phyloP scores from a whole-genome alignment of 2,797 vertebrate species.

The Enteromius viviparus region DNA sequence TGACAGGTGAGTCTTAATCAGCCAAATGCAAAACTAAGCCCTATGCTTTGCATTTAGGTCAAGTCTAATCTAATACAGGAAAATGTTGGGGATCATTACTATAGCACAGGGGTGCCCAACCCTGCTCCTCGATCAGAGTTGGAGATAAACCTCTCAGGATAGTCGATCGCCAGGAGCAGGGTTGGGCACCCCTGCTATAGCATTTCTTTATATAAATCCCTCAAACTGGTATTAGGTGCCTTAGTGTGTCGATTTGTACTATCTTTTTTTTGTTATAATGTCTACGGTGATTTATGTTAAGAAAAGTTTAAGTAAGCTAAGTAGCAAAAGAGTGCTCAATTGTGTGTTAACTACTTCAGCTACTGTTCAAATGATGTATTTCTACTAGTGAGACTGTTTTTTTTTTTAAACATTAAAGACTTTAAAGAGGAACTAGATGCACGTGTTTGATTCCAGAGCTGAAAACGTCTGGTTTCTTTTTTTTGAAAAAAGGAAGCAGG shows the following conservation, averaged over 20 bases:
- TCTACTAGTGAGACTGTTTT: background rate
- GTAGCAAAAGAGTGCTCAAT: background rate
- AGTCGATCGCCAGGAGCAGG: too few species aligned
- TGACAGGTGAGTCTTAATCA: constrained; percentile 3
- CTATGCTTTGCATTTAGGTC: background rate
- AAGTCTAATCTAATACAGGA: background rate
- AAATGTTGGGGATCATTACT: background rate
- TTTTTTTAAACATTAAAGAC: constrained; percentile 22
- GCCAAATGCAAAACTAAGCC: constrained; percentile 4
- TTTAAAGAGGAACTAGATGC: constrained; percentile 29
- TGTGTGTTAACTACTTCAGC: background rate
- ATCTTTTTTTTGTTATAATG: background rate
- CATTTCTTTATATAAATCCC: background rate
- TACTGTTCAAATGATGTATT: constrained; percentile 2
- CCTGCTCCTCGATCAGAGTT: too few species aligned
- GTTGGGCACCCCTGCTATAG: too few species aligned
- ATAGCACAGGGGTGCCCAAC: background rate
- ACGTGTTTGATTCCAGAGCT: background rate
- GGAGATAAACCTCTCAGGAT: too few species aligned
- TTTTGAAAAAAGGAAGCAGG: constrained; percentile 21
- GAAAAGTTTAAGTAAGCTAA: background rate
- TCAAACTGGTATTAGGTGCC: background rate
- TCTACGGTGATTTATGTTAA: background rate
- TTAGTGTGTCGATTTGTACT: background rate
- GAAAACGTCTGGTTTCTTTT: constrained; percentile 1